phyloP scores from a whole-genome alignment of 2,113 vertebrate species.

The Polypterus senegalus region DNA sequence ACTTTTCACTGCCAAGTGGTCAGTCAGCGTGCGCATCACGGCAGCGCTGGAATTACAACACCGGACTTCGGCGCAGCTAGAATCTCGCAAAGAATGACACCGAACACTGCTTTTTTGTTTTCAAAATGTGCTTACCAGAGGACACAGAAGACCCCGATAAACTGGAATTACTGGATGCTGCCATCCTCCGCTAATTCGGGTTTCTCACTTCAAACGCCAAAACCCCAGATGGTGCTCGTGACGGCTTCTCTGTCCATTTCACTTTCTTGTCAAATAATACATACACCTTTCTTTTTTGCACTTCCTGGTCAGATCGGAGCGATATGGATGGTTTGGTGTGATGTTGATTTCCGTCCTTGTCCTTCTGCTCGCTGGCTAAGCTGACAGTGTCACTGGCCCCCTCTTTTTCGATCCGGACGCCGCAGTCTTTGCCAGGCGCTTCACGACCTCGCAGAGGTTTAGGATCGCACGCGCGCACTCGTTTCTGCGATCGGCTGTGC shows the following conservation, averaged over 20 bases:
- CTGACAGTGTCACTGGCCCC: too few relatives aligned
- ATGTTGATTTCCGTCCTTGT: neutral
- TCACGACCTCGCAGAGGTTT: too few relatives aligned
- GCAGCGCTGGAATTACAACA: too few relatives aligned
- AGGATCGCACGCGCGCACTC: too few relatives aligned
- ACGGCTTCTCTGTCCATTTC: conserved; percentile 42
- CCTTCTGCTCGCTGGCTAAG: neutral
- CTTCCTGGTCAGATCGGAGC: neutral
- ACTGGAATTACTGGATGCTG: conserved; percentile 93
- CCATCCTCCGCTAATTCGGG: conserved; percentile 54
- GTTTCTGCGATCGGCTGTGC: too few relatives aligned
- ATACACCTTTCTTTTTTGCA: neutral
- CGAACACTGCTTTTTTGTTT: neutral
- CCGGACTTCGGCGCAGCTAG: too few relatives aligned
- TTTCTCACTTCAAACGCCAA: conserved; percentile 37
- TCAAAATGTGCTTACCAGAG: conserved; percentile 67
- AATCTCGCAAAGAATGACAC: too few relatives aligned
- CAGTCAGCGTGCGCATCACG: too few relatives aligned
- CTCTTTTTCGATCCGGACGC: too few relatives aligned
- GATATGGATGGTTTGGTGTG: neutral
- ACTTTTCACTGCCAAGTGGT: too few relatives aligned
- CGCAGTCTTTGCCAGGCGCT: too few relatives aligned
- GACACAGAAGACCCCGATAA: conserved; percentile 89
- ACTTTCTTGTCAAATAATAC: conserved; percentile 1
- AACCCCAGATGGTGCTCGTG: conserved; percentile 37